Evolutionary conservation across 2,888 invertebrate species (phyloP).

Genomic region (Caenorhabditis macrosperma): DNA sequence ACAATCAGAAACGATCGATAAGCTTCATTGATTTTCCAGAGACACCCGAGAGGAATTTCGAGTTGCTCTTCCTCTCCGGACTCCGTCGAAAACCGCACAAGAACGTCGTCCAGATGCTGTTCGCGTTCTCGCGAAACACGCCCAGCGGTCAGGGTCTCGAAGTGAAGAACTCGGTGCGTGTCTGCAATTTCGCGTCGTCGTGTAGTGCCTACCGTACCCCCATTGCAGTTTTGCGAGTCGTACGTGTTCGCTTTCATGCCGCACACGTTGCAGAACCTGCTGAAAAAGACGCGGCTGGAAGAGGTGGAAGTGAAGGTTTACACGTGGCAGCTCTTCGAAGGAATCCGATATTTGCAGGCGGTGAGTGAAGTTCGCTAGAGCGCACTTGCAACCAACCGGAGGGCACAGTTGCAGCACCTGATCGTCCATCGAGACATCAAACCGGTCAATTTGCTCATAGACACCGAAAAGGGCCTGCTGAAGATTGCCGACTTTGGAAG

Average conservation of each 20-base stretch:
- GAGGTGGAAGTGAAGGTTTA: constrained; percentile 71
- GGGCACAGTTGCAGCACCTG: constrained; percentile 49
- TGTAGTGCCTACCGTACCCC: not conserved
- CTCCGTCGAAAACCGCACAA: constrained; percentile 66
- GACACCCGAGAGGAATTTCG: constrained; percentile 61
- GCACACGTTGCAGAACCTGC: constrained; percentile 55
- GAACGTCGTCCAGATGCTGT: constrained; percentile 72
- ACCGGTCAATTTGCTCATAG: constrained; percentile 71
- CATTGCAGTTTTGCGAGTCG: constrained; percentile 65
- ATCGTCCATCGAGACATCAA: constrained; percentile 66
- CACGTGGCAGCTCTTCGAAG: constrained; percentile 76
- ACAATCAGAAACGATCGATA: not conserved
- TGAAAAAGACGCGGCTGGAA: constrained; percentile 53
- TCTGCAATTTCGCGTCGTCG: too few relatives aligned
- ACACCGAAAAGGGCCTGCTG: constrained; percentile 63
- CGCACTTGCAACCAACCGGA: not conserved
- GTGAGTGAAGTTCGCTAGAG: constrained; percentile 34
- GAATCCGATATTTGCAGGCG: constrained; percentile 65
- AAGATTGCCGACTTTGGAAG: constrained; percentile 76
- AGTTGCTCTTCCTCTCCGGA: constrained; percentile 66
- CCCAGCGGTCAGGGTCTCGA: constrained; percentile 22
- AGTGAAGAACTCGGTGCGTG: not conserved
- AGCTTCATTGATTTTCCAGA: constrained; percentile 33
- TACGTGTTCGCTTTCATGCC: constrained; percentile 73
- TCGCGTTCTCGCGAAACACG: constrained; percentile 58